Base-by-base conservation (phyloP, 2,888 invertebrate species). In the Oligia fasciuncula region DNA sequence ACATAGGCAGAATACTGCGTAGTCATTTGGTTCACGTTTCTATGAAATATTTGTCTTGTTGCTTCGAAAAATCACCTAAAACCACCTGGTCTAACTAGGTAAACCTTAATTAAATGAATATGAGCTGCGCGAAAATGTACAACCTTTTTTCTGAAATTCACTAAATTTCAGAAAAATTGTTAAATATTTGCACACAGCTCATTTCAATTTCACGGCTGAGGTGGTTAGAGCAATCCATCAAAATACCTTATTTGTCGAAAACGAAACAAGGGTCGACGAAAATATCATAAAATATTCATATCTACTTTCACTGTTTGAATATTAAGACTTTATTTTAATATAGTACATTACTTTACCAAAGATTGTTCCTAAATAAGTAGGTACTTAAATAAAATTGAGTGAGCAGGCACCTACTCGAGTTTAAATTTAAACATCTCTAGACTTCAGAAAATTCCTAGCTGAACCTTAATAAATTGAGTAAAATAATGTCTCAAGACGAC, bases 161-260 rank as follows among this genome's bases (percentile, higher is more conserved):
- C 35, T 54, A 13, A 51, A 62, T 69, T 77, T 54, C 23, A 40
- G 40, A 29, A 68, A 66, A 73, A 49, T 14, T 4, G 9, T 29
- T 40, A 46, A 19, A 65, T 68, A 63, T 82, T 82, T 79, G 73
- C 63, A n/a, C 46, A n/a, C 67, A 75, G 14, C 69, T 79, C 72
- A 85, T 83, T 85, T 82, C 43, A 76, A 85, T 79, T 85, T 85
- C 74, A 85, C 73, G 73, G 76, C 46, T 77, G 74, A 85, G 60
- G 49, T 82, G 75, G 74, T 77, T 77, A 54, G 63, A 79, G 69
- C 77, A 75, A 85, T 85, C 83, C 69, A 83, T 85, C 85, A 85
- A 83, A 79, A 77, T 80, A 85, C 43, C 69, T 77, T 83, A 85
- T 83, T 85, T 83, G 85, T 85, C 83, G 75, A 85, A 76, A 85